These are phyloP conservation scores for Linhomoeus sp. DNA, from an alignment of 2,888 invertebrate species.

Conservation along the genomic window DNA sequence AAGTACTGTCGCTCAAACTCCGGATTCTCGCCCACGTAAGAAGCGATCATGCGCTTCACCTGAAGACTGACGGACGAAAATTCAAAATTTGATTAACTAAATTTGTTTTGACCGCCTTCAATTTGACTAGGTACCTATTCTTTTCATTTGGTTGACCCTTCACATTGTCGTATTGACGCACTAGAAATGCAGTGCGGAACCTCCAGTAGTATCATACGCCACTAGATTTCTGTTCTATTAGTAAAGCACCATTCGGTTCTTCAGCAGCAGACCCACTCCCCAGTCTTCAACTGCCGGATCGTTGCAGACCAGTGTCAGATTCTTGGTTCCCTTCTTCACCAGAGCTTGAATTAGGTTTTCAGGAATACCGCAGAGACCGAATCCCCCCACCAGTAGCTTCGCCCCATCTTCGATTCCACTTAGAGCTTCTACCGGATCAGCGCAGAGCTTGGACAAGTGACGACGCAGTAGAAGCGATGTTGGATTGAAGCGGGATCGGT, in stretches of 20 bases:
- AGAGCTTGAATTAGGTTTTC: constrained; percentile 81
- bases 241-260: constrained; percentile 51
- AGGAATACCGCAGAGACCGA: constrained; percentile 93
- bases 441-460: too few relatives aligned
- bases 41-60: constrained; percentile 79
- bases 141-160: too few relatives aligned
- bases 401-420: constrained; percentile 68
- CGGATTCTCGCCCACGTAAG: constrained; percentile 95
- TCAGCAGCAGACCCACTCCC: constrained; percentile 76
- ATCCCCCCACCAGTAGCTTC: constrained; percentile 77
- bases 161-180: too few relatives aligned
- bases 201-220: too few relatives aligned
- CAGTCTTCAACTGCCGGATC: constrained; percentile 91
- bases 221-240: too few relatives aligned
- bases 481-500: too few relatives aligned
- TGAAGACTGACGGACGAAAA: too few relatives aligned
- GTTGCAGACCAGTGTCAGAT: constrained; percentile 76
- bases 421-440: constrained; percentile 63
- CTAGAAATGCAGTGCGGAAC: too few relatives aligned
- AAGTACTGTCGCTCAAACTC: constrained; percentile 90
- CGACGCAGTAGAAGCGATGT: too few relatives aligned
- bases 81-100: too few relatives aligned
- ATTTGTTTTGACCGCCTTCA: too few relatives aligned
- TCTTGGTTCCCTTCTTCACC: constrained; percentile 48
- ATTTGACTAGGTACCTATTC: too few relatives aligned